Conservation (phyloP, 1,140 invertebrate species). For the Micrasema longulum region DNA sequence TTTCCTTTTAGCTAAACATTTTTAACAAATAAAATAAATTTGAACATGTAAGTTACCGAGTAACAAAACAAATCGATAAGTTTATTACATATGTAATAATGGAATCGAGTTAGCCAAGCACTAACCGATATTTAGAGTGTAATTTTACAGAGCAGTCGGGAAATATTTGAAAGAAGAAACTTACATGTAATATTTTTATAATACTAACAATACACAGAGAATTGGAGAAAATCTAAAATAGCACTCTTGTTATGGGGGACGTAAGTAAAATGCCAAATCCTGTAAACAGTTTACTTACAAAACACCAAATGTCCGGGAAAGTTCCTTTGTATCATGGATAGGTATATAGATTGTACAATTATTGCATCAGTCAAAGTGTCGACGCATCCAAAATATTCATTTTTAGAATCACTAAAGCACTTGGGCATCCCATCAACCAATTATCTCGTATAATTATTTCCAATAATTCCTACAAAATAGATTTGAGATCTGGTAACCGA, state of each 20-base stretch:
- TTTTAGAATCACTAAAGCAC: slow-evolving; percentile 49
- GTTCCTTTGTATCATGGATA: slow-evolving; percentile 54
- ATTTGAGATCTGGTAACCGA: slow-evolving; percentile 47
- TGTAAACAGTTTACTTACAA: slow-evolving; percentile 52
- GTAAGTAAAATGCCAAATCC: slow-evolving; percentile 50
- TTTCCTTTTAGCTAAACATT: neutral
- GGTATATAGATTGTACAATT: slow-evolving; percentile 50
- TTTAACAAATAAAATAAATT: no score
- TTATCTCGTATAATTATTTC: slow-evolving; percentile 28
- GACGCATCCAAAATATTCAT: slow-evolving; percentile 37
- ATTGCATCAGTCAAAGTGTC: slow-evolving; percentile 47
- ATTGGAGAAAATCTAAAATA: slow-evolving; percentile 55
- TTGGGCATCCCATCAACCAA: slow-evolving; percentile 28
- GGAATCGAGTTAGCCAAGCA: slow-evolving; percentile 24
- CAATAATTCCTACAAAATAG: slow-evolving; percentile 42
- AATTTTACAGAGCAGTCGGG: slow-evolving; percentile 51
- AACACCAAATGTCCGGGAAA: slow-evolving; percentile 50
- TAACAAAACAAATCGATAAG: no score
- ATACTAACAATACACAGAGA: slow-evolving; percentile 56
- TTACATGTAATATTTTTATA: slow-evolving; percentile 52
- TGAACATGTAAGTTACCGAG: neutral
- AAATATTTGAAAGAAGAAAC: slow-evolving; percentile 51
- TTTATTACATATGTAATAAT: neutral
- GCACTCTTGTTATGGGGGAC: slow-evolving; percentile 44
- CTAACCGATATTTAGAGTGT: slow-evolving; percentile 49